Conservation (phyloP, 37 sponge, comb jelly and placozoan genomes). For the Theonella swinhoei region DNA sequence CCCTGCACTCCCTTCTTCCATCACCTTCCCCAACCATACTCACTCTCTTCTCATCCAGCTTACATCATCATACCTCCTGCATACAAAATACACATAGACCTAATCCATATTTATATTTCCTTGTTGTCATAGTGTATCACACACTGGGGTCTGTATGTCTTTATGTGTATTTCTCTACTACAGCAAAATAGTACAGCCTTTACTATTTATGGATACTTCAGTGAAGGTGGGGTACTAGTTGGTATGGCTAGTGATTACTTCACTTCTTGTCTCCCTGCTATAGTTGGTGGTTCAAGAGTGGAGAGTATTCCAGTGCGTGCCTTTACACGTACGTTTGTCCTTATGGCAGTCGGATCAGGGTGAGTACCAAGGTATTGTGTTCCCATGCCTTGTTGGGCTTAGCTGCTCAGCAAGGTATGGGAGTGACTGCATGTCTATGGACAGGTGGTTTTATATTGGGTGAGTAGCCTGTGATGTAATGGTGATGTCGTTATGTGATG, state of each 20-base stretch:
- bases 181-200: constrained; percentile 45
- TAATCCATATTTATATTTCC: too few species aligned
- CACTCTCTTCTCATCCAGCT: not conserved
- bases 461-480: too few species aligned
- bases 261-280: not conserved
- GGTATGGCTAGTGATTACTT: not conserved
- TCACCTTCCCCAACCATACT: not conserved
- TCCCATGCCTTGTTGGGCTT: not conserved
- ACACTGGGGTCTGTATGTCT: too few species aligned
- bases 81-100: not conserved
- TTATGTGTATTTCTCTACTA: too few species aligned
- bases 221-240: constrained; percentile 40
- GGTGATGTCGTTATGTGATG: too few species aligned
- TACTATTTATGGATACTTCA: constrained; percentile 46
- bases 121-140: too few species aligned
- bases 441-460: too few species aligned
- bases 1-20: not conserved
- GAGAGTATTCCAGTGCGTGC: constrained; percentile 41
- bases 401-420: not conserved
- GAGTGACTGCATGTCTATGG: too few species aligned
- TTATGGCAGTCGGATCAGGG: constrained; percentile 51
- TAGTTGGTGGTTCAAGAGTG: constrained; percentile 1
- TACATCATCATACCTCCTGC: not conserved
- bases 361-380: constrained; percentile 11
- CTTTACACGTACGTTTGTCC: constrained; percentile 71